These are phyloP conservation scores for Cephus runcator DNA, from an alignment of 2,888 invertebrate genomes.

Conservation along the genomic window DNA sequence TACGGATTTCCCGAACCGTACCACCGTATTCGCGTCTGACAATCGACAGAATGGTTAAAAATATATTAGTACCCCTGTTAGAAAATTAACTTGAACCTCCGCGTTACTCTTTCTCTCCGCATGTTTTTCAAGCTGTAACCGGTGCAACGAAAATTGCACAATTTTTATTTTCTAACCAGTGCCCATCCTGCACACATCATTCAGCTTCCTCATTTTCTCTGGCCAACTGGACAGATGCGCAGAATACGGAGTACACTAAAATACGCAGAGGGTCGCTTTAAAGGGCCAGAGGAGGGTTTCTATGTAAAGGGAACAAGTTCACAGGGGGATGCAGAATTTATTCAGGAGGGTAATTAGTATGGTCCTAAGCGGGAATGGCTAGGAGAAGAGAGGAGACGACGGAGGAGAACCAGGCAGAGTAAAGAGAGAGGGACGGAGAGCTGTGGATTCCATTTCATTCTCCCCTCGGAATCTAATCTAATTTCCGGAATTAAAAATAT, in stretches of 20 bases:
- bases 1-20: too few species aligned
- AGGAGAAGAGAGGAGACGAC: not conserved
- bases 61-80: too few species aligned
- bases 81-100: too few species aligned
- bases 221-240: too few species aligned
- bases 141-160: not conserved
- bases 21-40: too few species aligned
- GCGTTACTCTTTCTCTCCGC: too few species aligned
- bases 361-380: slow-evolving; percentile 10
- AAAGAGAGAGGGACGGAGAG: slow-evolving; percentile 2
- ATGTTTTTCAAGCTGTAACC: too few species aligned
- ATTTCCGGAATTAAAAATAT: slow-evolving; percentile 41
- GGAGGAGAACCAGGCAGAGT: slow-evolving; percentile 5
- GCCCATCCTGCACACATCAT: too few species aligned
- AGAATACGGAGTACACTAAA: too few species aligned
- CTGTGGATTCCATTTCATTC: slow-evolving; percentile 16
- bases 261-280: too few species aligned
- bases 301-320: not conserved
- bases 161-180: not conserved
- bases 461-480: slow-evolving; percentile 29
- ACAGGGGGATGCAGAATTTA: slow-evolving; percentile 17
- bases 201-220: too few species aligned
- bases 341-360: slow-evolving; percentile 32
- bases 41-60: too few species aligned
- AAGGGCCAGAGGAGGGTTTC: not conserved